These are phyloP conservation scores for Neolamprologus ventralis DNA, from an alignment of 2,113 vertebrate genomes.

Conservation along the genomic window DNA sequence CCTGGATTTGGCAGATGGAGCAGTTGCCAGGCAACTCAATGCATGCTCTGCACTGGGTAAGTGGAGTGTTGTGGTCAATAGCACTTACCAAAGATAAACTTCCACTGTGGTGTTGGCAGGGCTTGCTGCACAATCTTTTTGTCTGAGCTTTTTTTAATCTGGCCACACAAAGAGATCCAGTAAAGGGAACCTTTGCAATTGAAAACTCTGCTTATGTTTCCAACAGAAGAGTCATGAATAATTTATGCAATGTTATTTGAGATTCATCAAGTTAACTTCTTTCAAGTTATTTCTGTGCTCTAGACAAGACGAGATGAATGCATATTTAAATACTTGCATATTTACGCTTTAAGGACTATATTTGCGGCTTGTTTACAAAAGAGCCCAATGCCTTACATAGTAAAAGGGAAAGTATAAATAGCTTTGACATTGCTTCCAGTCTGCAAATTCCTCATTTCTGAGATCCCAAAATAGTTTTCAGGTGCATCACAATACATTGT, in stretches of 20 bases:
- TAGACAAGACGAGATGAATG: not conserved
- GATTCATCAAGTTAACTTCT: not conserved
- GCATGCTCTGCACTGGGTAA: slow-evolving; percentile 83
- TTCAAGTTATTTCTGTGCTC: not conserved
- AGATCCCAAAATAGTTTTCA: slow-evolving; percentile 40
- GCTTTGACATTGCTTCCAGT: not conserved
- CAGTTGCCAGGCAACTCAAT: slow-evolving; percentile 78
- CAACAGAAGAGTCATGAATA: not conserved
- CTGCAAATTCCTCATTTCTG: not conserved
- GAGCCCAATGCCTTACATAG: not conserved
- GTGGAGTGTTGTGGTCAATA: slow-evolving; percentile 45
- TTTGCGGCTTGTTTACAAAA: not conserved
- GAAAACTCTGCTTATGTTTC: not conserved
- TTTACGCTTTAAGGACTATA: not conserved
- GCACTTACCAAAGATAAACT: slow-evolving; percentile 11
- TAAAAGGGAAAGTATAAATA: not conserved
- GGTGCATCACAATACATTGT: slow-evolving; percentile 39
- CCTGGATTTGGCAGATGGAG: slow-evolving; percentile 82
- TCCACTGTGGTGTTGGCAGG: not conserved
- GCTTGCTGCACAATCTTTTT: slow-evolving; percentile 2
- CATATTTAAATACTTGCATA: not conserved
- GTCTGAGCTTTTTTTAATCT: slow-evolving; percentile 1
- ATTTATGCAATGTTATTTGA: not conserved
- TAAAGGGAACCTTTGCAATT: not conserved
- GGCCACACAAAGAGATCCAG: not conserved